Conservation (phyloP, 2,888 invertebrate genomes). For the Branchipolynoe longqiensis region DNA sequence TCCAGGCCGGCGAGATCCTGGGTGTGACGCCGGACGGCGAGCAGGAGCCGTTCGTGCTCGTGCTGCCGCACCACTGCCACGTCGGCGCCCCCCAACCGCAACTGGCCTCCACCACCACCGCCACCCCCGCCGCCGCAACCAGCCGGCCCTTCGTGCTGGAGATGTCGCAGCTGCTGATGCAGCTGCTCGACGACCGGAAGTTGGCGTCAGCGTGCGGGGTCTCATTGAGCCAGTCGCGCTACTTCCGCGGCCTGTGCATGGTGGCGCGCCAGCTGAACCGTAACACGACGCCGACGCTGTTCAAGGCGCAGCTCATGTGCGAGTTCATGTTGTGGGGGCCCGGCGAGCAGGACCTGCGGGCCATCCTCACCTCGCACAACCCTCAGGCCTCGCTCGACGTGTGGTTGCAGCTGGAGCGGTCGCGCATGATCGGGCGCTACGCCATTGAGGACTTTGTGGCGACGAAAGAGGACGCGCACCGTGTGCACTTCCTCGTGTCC, state of each 20-base stretch:
- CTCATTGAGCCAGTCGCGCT: slow-evolving; percentile 30
- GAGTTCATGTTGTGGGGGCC: slow-evolving; percentile 53
- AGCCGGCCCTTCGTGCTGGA: slow-evolving; percentile 2
- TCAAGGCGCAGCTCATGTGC: slow-evolving; percentile 50
- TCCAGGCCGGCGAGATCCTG: slow-evolving; percentile 36
- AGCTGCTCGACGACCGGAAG: slow-evolving; percentile 32
- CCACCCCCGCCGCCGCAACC: neutral
- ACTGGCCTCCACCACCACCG: slow-evolving; percentile 37
- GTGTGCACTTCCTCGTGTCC: slow-evolving; percentile 41
- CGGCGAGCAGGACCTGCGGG: slow-evolving; percentile 26
- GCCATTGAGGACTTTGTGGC: slow-evolving; percentile 49
- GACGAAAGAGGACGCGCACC: slow-evolving; percentile 52
- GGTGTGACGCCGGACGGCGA: slow-evolving; percentile 34
- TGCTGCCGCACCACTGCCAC: slow-evolving; percentile 44
- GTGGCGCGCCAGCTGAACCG: slow-evolving; percentile 16
- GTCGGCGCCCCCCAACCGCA: neutral
- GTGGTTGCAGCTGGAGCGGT: slow-evolving; percentile 30
- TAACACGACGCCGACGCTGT: slow-evolving; percentile 29
- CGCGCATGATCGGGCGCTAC: slow-evolving; percentile 9
- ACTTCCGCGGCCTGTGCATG: slow-evolving; percentile 35
- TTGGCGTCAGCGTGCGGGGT: slow-evolving; percentile 32
- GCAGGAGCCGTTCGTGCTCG: slow-evolving; percentile 38
- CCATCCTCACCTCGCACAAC: slow-evolving; percentile 38
- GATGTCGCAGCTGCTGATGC: slow-evolving; percentile 4
- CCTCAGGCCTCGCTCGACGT: slow-evolving; percentile 36